Base-by-base conservation (phyloP, 2,113 vertebrate species). In the Equus quagga region DNA sequence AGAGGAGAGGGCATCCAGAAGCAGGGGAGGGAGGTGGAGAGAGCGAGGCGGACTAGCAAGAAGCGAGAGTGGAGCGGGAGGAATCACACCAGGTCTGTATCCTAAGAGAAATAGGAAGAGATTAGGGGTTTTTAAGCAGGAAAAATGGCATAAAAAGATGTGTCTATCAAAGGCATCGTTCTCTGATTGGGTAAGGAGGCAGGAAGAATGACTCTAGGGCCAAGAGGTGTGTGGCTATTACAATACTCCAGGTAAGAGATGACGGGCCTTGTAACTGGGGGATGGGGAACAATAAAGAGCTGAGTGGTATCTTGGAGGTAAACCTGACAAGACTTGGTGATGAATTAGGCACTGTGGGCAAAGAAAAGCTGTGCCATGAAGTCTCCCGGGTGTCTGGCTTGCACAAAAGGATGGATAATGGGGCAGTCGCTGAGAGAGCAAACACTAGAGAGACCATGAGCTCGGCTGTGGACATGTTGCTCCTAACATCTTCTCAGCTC, bases 301-400 rank as follows among this genome's bases (percentile, higher is more conserved):
- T 41, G 2, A 56, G 31, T 0, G 1, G 3, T 2, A 0, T 0
- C 6, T 1, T 6, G 21, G 79, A 33, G 21, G 23, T 6, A 11
- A 24, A 2, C 23, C 7, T 0, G 46, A 26, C 15, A 9, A 76
- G 49, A 15, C 8, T 1, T 26, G 82, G 33, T 9, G 84, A 60
- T 13, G 31, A 60, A 8, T 9, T 2, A 92, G 83, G 80, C 0
- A 2, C n/a, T 60, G 8, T 3, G 85, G 12, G 96, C 54, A 14
- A 36, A 79, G 76, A 0, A 76, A 58, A 7, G 36, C 64, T 49
- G 92, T 86, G 86, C 24, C 72, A 51, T 3, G 60, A 12, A 1
- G 13, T 33, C 54, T n/a, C 91, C 41, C 8, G 44, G 46, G 67
- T 5, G 28, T 12, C 18, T 1, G 6, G 75, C 28, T 60, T 13